A percentile compares a stretch with the other conserved stretches of the same genome.
Evolutionary conservation across 2,888 invertebrate species (phyloP).

Genomic region (Caenorhabditis sinica): DNA sequence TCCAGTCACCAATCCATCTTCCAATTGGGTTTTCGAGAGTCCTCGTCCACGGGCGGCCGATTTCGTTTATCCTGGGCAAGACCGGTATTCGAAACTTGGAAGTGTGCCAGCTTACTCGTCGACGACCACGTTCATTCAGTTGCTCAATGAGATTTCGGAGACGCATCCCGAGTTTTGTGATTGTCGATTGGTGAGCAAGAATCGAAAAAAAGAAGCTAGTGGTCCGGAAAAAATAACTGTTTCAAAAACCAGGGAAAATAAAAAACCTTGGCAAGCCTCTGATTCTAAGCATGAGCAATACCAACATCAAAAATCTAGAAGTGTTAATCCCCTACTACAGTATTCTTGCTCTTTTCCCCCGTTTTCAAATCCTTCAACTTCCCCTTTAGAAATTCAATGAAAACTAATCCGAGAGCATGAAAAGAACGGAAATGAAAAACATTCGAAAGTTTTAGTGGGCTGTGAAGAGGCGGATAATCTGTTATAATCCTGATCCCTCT

Average conservation of each 20-base stretch:
- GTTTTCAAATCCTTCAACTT: background rate
- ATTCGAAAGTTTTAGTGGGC: background rate
- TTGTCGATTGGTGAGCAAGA: conserved; percentile 47
- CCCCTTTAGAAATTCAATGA: background rate
- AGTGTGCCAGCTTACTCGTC: conserved; percentile 74
- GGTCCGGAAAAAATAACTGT: no score
- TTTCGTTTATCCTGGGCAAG: conserved; percentile 61
- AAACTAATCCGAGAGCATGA: background rate
- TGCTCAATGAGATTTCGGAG: conserved; percentile 73
- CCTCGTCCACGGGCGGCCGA: conserved; percentile 72
- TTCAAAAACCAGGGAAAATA: no score
- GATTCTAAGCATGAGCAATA: no score
- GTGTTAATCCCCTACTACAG: background rate
- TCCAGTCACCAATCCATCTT: conserved; percentile 72
- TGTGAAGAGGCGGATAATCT: background rate
- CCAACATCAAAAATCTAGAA: no score
- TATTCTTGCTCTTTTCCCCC: no score
- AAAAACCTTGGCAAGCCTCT: no score
- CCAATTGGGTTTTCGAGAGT: conserved; percentile 58
- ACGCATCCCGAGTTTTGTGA: conserved; percentile 46
- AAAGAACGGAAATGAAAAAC: background rate
- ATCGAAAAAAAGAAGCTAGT: background rate
- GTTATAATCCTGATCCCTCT: background rate
- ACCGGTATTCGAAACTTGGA: conserved; percentile 64
- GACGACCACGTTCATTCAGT: conserved; percentile 75